phyloP scores from a whole-genome alignment of 2,113 vertebrate species.

The Panthera tigris region DNA sequence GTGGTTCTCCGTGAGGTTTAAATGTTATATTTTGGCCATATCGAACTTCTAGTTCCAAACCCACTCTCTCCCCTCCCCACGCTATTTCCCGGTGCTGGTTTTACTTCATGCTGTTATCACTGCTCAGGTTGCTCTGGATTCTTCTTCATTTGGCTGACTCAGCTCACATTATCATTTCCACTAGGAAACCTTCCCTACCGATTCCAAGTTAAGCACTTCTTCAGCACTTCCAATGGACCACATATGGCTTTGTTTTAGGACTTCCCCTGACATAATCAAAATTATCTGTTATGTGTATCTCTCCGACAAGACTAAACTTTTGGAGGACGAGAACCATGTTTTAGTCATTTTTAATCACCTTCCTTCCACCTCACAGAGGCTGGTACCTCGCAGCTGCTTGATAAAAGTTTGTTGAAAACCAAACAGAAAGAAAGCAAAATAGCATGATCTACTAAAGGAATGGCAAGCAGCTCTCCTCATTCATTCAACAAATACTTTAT shows the following conservation, averaged over 20 bases:
- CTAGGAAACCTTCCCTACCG: not conserved
- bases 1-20: not conserved
- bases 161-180: not conserved
- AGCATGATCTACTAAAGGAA: not conserved
- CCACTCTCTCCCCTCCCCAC: fast-evolving
- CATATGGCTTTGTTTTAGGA: not conserved
- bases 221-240: not conserved
- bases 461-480: not conserved
- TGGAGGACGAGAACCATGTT: not conserved
- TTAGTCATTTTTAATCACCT: not conserved
- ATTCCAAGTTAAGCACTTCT: not conserved
- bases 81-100: not conserved
- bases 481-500: not conserved
- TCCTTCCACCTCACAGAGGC: not conserved
- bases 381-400: not conserved
- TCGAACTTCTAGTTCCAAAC: not conserved
- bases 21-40: not conserved
- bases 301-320: not conserved
- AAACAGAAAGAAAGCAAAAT: not conserved
- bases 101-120: not conserved
- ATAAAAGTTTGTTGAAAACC: conserved; percentile 33
- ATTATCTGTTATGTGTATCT: not conserved
- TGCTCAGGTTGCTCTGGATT: not conserved
- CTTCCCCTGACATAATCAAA: not conserved
- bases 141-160: conserved; percentile 12